Evolutionary conservation across 1,140 invertebrate genomes (phyloP).

Genomic region (Notospermus geniculatus): DNA sequence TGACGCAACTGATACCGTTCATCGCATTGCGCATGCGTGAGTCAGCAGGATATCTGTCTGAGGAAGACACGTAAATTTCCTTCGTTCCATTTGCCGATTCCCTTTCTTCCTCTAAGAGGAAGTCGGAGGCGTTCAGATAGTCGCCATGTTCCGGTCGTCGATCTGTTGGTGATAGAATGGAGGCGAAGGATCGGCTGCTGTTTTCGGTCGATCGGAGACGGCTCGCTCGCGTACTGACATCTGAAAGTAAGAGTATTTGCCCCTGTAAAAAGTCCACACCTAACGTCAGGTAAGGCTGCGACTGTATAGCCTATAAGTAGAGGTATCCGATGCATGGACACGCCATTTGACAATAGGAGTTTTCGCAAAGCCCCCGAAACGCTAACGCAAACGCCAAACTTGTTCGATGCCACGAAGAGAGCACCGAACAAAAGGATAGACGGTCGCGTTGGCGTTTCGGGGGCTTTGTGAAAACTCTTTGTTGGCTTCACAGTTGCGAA

Average conservation of each 20-base stretch:
- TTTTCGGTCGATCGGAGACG: background rate
- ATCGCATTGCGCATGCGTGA: background rate
- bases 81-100: background rate
- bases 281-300: background rate
- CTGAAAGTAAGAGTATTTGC: background rate
- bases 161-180: background rate
- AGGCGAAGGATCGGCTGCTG: background rate
- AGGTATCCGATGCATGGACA: background rate
- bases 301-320: background rate
- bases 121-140: background rate
- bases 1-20: background rate
- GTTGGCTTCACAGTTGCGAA: background rate
- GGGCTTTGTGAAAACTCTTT: too few species aligned
- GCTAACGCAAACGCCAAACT: too few species aligned
- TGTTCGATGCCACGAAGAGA: background rate
- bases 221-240: slow-evolving; percentile 3
- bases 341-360: too few species aligned
- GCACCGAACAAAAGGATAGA: too few species aligned
- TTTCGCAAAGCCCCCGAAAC: too few species aligned
- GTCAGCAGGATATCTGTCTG: slow-evolving; percentile 2
- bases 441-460: too few species aligned
- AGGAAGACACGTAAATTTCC: background rate
- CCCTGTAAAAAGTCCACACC: background rate
- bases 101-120: background rate
- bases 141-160: background rate